Evolutionary conservation across 2,113 vertebrate genomes (phyloP).

Genomic region (Orthochromis malagaraziensis): DNA sequence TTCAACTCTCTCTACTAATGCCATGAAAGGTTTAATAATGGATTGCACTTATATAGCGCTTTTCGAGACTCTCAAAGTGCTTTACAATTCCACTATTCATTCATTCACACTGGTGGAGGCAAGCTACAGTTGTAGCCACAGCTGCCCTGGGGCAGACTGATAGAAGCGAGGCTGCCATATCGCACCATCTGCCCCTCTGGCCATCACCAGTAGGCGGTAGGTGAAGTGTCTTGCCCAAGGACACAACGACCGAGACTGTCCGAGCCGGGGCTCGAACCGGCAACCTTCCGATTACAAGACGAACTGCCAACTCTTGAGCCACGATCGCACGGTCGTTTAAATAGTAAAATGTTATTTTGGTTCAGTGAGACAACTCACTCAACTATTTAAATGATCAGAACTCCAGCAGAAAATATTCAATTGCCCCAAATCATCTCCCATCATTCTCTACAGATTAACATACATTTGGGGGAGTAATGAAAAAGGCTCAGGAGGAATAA

Average conservation of each 20-base stretch:
- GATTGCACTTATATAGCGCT: neutral
- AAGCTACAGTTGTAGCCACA: neutral
- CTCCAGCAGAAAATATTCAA: neutral
- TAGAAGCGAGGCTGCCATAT: neutral
- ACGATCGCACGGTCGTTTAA: rapidly evolving
- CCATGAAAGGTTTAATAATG: neutral
- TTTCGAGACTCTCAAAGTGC: neutral
- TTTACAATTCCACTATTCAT: neutral
- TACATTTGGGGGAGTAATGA: neutral
- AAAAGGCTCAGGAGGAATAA: neutral
- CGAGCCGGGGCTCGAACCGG: rapidly evolving
- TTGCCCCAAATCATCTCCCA: rapidly evolving
- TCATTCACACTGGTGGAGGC: neutral
- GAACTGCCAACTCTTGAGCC: neutral
- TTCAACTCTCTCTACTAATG: neutral
- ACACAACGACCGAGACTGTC: rapidly evolving
- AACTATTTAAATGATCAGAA: neutral
- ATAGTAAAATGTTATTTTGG: neutral
- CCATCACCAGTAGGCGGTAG: rapidly evolving
- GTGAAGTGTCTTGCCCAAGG: neutral
- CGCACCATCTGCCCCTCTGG: rapidly evolving
- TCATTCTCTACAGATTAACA: neutral
- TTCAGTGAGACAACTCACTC: neutral
- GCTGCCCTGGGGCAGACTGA: neutral
- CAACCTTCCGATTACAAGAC: rapidly evolving